Conservation (phyloP, 2,113 vertebrate species). For the Crotalus viridis region DNA sequence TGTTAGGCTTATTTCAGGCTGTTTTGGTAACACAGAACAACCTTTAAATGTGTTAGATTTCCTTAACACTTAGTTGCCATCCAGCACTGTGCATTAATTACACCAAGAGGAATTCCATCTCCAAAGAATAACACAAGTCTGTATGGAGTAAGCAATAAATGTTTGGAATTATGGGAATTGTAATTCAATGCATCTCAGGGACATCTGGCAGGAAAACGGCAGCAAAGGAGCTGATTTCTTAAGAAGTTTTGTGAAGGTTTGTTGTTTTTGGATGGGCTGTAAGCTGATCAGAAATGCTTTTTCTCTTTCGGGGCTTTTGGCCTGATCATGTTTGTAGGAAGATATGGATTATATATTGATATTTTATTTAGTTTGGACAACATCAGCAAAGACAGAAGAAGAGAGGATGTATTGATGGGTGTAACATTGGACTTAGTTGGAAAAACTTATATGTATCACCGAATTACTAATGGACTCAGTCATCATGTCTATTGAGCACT, state of each 20-base stretch:
- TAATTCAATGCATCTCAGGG: background rate
- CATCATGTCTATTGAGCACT: background rate
- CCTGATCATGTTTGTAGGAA: background rate
- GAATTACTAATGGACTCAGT: too few species aligned
- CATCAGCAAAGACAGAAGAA: conserved; percentile 19
- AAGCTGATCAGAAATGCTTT: background rate
- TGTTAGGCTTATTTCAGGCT: background rate
- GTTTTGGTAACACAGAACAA: background rate
- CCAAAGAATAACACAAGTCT: background rate
- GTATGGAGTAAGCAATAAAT: background rate
- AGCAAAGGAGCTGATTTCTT: background rate
- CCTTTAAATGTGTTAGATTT: background rate
- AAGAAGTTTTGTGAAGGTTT: background rate
- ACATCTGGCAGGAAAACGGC: background rate
- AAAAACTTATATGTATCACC: too few species aligned
- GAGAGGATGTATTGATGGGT: background rate
- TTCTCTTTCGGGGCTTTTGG: background rate
- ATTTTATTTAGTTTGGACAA: background rate
- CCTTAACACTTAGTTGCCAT: background rate
- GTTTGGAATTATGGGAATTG: background rate
- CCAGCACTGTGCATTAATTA: background rate
- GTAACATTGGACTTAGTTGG: too few species aligned
- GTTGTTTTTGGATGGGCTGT: background rate
- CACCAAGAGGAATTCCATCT: background rate
- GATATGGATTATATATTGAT: background rate